Evolutionary conservation across 2,113 vertebrate species (phyloP), one percentile per base, ranked within the genome.

Genomic region (Xiphophorus maculatus): DNA sequence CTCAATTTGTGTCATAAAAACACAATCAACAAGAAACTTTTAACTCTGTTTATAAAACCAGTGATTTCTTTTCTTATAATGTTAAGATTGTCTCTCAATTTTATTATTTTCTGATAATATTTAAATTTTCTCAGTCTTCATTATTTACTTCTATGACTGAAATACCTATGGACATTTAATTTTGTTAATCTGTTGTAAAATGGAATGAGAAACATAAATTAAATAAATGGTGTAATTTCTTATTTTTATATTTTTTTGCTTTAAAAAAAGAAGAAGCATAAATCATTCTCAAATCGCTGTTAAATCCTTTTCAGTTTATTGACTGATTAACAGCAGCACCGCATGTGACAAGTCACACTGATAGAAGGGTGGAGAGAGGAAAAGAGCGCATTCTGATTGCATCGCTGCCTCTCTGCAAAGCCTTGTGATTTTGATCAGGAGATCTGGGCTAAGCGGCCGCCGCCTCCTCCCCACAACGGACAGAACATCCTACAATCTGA

Each of bases 401-500:
- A 88, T 80, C 32, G 27, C 63, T 63, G 71, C 15, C 70, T 82
- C 42, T 63, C 74, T 76, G 80, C 22, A 67, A 69, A 74, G 60
- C 71, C 88, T 89, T 87, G 74, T 88, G 84, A 92, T 91, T 87
- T 74, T 67, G 28, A 92, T 93, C 88, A 85, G 87, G 66, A 76
- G 74, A 73, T 60, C 66, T 27, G 71, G 58, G 61, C 63, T 44
- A 29, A 73, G 69, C 78, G 78, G 77, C 80, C 75, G 77, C 80
- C 75, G 83, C 61, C 80, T 66, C 84, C 81, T 87, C 75, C 81
- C 69, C 82, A 73, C 70, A 33, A 44, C 69, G 72, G 67, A 84
- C 64, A 1, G 65, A 87, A 84, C 42, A 74, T 66, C 76, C 77
- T 69, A 85, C 63, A 85, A 86, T 83, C 85, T 83, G 83, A 60